A percentile compares a stretch with the other conserved stretches of the same genome.
Conservation (phyloP, 2,888 invertebrate genomes). For the Stegophylla sp. region DNA sequence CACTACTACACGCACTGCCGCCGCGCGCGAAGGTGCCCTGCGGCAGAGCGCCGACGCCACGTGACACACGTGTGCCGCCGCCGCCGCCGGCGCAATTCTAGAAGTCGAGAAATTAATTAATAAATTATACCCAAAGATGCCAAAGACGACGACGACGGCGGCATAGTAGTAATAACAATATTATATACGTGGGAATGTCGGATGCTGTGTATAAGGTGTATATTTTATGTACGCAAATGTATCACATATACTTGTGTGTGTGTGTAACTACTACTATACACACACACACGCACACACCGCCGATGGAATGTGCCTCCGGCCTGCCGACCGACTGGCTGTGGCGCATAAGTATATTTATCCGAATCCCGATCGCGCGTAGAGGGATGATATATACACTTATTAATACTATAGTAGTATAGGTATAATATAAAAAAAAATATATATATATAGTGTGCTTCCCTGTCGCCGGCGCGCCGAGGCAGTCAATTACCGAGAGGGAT, state of each 20-base stretch:
- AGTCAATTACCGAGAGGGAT: slow-evolving; percentile 40
- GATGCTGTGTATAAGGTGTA: neutral
- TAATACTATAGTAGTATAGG: neutral
- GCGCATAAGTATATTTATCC: slow-evolving; percentile 28
- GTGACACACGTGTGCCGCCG: slow-evolving; percentile 21
- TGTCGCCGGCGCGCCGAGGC: neutral
- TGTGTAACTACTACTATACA: slow-evolving; percentile 13
- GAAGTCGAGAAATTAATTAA: slow-evolving; percentile 27
- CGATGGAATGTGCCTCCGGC: slow-evolving; percentile 52
- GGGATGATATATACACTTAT: slow-evolving; percentile 2
- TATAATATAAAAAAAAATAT: too few species aligned
- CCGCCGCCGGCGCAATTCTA: neutral
- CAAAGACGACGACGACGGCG: neutral
- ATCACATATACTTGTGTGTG: neutral
- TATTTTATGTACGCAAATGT: neutral
- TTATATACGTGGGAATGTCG: slow-evolving; percentile 40
- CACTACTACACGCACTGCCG: slow-evolving; percentile 11
- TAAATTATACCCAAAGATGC: slow-evolving; percentile 17
- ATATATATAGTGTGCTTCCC: too few species aligned
- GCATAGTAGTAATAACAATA: slow-evolving; percentile 13
- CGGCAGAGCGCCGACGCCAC: neutral
- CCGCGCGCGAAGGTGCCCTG: too few species aligned
- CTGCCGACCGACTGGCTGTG: neutral
- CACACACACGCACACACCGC: neutral
- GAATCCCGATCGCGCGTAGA: slow-evolving; percentile 27